phyloP scores from a whole-genome alignment of 1,140 invertebrate species.

The Sycobia sp. region DNA sequence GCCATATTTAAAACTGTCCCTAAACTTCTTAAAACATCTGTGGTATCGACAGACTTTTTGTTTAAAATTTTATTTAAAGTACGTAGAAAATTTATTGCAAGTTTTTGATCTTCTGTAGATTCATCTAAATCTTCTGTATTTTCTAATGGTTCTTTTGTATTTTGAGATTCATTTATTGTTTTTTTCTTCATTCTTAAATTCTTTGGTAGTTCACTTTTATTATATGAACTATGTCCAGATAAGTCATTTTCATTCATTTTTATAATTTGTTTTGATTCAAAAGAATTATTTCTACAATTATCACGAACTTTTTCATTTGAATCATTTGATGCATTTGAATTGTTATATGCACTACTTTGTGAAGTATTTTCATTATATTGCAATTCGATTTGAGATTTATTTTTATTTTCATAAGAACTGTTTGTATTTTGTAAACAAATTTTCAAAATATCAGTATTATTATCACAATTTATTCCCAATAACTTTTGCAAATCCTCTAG shows the following conservation, averaged over 20 bases:
- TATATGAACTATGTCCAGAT: neutral
- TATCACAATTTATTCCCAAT: slow-evolving; percentile 49
- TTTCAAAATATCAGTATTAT: slow-evolving; percentile 48
- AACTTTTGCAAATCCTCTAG: slow-evolving; percentile 50
- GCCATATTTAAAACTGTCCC: slow-evolving; percentile 42
- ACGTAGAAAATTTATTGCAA: slow-evolving; percentile 40
- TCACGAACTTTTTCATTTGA: neutral
- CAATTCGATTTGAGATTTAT: slow-evolving; percentile 17
- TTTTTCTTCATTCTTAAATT: neutral
- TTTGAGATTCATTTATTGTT: neutral
- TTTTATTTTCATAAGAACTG: slow-evolving; percentile 31
- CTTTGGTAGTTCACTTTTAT: neutral
- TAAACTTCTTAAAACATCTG: slow-evolving; percentile 43
- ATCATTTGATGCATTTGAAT: neutral
- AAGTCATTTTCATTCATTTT: slow-evolving; percentile 9
- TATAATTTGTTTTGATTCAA: neutral
- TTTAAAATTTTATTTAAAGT: slow-evolving; percentile 45
- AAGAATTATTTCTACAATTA: neutral
- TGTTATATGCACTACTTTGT: too few species aligned
- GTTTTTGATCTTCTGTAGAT: slow-evolving; percentile 36
- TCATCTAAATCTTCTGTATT: slow-evolving; percentile 10
- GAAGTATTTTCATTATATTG: neutral
- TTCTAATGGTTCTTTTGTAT: slow-evolving; percentile 13
- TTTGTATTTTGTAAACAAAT: slow-evolving; percentile 40
- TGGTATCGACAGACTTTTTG: slow-evolving; percentile 37